Evolutionary conservation across 2,797 vertebrate genomes (phyloP).

Genomic region (Fistularia tabacaria): DNA sequence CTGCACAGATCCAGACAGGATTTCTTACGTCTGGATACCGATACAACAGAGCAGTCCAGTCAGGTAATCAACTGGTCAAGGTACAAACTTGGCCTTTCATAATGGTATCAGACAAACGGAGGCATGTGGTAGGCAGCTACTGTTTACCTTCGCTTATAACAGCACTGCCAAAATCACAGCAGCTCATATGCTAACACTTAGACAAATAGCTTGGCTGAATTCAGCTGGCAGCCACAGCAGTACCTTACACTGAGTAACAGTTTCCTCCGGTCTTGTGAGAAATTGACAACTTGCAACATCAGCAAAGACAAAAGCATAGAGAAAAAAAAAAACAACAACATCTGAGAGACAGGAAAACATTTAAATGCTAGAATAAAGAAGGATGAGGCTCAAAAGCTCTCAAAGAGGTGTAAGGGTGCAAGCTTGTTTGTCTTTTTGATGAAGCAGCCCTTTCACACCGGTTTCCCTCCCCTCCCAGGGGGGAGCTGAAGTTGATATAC

Average conservation of each 20-base stretch:
- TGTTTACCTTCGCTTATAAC: conserved; percentile 45
- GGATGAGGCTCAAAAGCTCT: conserved; percentile 42
- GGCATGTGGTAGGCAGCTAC: conserved; percentile 38
- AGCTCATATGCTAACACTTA: conserved; percentile 59
- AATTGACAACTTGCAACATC: conserved; percentile 53
- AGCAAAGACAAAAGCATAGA: conserved; percentile 31
- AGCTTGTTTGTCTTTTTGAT: conserved; percentile 56
- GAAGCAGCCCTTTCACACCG: conserved; percentile 30
- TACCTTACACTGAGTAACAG: conserved; percentile 53
- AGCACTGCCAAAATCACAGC: conserved; percentile 37
- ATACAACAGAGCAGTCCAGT: conserved; percentile 10
- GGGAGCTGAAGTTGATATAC: conserved; percentile 27
- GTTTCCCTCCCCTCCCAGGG: conserved; percentile 36
- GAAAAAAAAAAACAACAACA: conserved; percentile 24
- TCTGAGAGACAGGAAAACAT: conserved; percentile 22
- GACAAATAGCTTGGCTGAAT: conserved; percentile 51
- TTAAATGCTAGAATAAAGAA: conserved; percentile 30
- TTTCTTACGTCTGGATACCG: conserved; percentile 32
- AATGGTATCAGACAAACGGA: conserved; percentile 42
- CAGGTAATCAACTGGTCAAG: conserved; percentile 30
- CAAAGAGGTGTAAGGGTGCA: conserved; percentile 1
- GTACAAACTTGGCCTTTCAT: conserved; percentile 4
- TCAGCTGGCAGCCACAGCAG: conserved; percentile 46
- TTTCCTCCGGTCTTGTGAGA: conserved; percentile 49
- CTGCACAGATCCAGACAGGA: conserved; percentile 21